Evolutionary conservation across 2,888 invertebrate species (phyloP), one percentile per base, ranked within the genome.

Genomic region (Plebejus anna): DNA sequence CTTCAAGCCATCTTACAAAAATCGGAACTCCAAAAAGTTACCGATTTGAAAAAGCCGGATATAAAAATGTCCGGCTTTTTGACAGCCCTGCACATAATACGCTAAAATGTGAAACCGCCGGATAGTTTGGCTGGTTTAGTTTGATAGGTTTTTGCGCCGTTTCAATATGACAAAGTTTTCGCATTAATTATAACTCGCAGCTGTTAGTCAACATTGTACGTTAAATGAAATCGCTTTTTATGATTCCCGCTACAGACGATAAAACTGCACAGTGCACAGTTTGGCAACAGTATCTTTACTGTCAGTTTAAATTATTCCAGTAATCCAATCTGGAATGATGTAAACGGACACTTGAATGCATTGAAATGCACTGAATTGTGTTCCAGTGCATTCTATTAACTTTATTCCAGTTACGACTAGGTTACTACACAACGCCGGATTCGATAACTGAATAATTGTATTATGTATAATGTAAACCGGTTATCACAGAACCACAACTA

Each of bases 101-200:
- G 88, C 84, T 84, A 85, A 85, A 89, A 90, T 89, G 89, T 88
- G 86, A 89, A 90, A 88, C 87, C 87, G 84, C 86, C 85, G 84
- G 87, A 87, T 88, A 87, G 88, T 85, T 84, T 85, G 84, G 77
- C 78, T 80, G 77, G 77, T 78, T 77, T 77, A 78, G 76, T 78
- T 78, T 77, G 77, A 78, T 78, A 78, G 77, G 77, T 76, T 80
- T 78, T 77, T 76, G 76, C 76, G 59, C 32, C 16, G 75, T 70
- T 78, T 70, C 75, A 77, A 61, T 76, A 73, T 51, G 75, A 70
- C 47, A 22, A 73, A 77, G 75, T 77, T 78, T 72, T 75, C 61
- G 72, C 71, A 70, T 77, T 73, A 76, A 72, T 76, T 76, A 76
- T 76, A 71, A 76, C 38, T 71, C n/a, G 32, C 76, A 76, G 55